Conservation (phyloP, 2,888 invertebrate species). For the Apantesis nais region DNA sequence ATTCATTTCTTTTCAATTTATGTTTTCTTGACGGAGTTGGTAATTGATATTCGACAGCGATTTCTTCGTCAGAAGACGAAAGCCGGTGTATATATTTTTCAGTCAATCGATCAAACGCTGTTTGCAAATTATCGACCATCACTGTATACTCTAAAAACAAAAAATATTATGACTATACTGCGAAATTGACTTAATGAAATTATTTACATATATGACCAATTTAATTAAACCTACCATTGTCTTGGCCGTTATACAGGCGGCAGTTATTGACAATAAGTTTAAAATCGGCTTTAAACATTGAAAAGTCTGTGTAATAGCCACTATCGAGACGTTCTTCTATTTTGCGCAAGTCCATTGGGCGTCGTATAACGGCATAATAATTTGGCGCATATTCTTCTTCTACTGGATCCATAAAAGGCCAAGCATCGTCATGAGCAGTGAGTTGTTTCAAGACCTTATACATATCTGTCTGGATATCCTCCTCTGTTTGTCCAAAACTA, state of each 20-base stretch:
- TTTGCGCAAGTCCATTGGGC: constrained; percentile 94
- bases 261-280: constrained; percentile 97
- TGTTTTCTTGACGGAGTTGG: constrained; percentile 80
- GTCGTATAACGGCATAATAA: constrained; percentile 90
- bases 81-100: constrained; percentile 93
- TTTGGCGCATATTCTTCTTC: constrained; percentile 97
- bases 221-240: constrained; percentile 89
- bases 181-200: background rate
- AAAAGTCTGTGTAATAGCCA: constrained; percentile 91
- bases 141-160: constrained; percentile 90
- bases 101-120: constrained; percentile 92
- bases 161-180: background rate
- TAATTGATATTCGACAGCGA: constrained; percentile 88
- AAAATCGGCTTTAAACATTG: constrained; percentile 94
- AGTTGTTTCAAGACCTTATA: constrained; percentile 95
- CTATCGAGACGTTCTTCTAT: constrained; percentile 95
- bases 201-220: background rate
- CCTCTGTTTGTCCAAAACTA: constrained; percentile 92
- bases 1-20: constrained; percentile 73
- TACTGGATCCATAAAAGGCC: constrained; percentile 97
- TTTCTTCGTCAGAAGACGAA: constrained; percentile 92
- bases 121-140: constrained; percentile 94
- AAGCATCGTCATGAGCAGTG: constrained; percentile 95
- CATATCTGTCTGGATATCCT: constrained; percentile 95
- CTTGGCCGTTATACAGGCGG: constrained; percentile 95